A percentile compares a stretch with the other conserved stretches of the same genome.
Conservation (phyloP, 2,113 vertebrate species). For the Anhinga anhinga region DNA sequence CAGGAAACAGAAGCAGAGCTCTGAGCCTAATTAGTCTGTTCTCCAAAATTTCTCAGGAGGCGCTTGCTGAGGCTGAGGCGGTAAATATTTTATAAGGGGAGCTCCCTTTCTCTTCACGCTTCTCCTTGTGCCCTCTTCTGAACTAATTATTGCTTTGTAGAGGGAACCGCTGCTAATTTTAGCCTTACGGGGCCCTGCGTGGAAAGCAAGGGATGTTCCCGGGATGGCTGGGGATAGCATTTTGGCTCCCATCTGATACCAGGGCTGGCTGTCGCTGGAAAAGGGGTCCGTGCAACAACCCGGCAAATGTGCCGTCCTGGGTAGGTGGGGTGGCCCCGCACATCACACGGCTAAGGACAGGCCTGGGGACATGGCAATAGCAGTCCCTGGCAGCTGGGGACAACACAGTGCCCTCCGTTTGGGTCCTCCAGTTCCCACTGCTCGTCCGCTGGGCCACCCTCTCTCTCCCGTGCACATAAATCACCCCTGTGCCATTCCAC, state of each 20-base stretch:
- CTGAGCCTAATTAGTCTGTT: not conserved
- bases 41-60: slow-evolving; percentile 31
- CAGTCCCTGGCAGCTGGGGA: rapidly evolving
- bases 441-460: rapidly evolving
- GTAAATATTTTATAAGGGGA: slow-evolving; percentile 53
- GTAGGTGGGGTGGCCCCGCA: not conserved
- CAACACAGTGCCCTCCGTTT: not conserved
- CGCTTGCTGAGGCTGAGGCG: not conserved
- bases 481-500: not conserved
- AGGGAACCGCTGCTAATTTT: slow-evolving; percentile 20
- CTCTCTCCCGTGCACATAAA: rapidly evolving
- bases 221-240: not conserved
- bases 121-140: not conserved
- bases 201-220: not conserved
- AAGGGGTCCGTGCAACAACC: not conserved
- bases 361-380: not conserved
- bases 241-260: not conserved
- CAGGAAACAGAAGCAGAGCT: not conserved
- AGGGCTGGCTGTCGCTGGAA: not conserved
- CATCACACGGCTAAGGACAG: not conserved
- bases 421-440: not conserved
- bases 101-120: not conserved
- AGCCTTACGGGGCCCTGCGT: not conserved
- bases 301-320: not conserved
- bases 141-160: not conserved